These are phyloP conservation scores for Bombus polaris DNA, from an alignment of 1,140 invertebrate genomes.

Conservation along the genomic window DNA sequence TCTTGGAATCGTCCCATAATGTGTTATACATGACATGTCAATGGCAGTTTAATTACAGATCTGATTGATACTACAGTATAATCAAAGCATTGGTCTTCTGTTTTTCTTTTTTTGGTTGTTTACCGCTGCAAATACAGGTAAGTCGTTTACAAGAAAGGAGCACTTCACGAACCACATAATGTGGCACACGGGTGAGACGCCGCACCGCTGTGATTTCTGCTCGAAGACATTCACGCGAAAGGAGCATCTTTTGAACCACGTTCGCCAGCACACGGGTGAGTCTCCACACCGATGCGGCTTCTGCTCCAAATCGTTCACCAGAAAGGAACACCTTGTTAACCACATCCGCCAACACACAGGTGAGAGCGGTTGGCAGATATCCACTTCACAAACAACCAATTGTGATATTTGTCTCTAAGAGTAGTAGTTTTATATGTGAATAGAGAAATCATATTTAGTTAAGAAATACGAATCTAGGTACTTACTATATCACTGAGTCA, in stretches of 20 bases:
- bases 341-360: constrained; percentile 90
- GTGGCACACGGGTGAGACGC: constrained; percentile 94
- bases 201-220: constrained; percentile 92
- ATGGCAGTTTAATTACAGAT: not conserved
- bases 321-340: constrained; percentile 92
- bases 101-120: constrained; percentile 57
- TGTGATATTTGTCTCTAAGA: constrained; percentile 67
- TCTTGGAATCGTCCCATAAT: constrained; percentile 62
- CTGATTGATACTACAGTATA: constrained; percentile 45
- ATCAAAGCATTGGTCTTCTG: constrained; percentile 30
- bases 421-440: constrained; percentile 53
- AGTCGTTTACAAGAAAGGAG: constrained; percentile 93
- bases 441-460: constrained; percentile 42
- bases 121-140: constrained; percentile 79
- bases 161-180: constrained; percentile 93
- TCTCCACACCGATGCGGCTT: constrained; percentile 91
- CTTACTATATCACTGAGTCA: not conserved
- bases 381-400: constrained; percentile 75
- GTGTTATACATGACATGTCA: not conserved
- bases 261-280: constrained; percentile 91
- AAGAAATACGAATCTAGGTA: constrained; percentile 43
- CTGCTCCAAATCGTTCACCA: constrained; percentile 92
- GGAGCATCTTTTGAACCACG: constrained; percentile 92
- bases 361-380: constrained; percentile 83
- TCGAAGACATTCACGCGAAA: constrained; percentile 92